A percentile compares a stretch with the other conserved stretches of the same genome.
Evolutionary conservation across 2,888 invertebrate species (phyloP).

Genomic region (Tipula unca): DNA sequence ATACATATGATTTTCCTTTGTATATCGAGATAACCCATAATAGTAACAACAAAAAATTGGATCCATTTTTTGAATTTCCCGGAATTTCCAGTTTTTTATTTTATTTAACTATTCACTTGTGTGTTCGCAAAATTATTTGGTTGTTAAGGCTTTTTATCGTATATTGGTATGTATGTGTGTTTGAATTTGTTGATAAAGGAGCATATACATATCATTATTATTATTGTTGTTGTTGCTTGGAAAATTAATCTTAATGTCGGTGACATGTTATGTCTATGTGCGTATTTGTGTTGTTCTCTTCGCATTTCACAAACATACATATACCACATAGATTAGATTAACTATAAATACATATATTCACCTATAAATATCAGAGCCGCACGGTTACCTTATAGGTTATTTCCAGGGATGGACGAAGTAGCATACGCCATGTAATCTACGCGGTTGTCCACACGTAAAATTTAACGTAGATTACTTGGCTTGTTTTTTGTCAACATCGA

Average conservation of each 20-base stretch:
- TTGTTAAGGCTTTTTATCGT: not conserved
- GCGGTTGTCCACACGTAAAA: too few species aligned
- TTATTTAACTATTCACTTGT: not conserved
- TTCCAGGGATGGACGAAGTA: too few species aligned
- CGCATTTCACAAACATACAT: too few species aligned
- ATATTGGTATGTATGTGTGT: not conserved
- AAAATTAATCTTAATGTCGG: not conserved
- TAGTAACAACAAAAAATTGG: not conserved
- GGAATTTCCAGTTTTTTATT: not conserved
- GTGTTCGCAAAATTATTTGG: not conserved
- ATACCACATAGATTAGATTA: not conserved
- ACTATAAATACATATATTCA: not conserved
- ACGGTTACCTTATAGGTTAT: too few species aligned
- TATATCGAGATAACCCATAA: not conserved
- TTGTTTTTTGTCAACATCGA: too few species aligned
- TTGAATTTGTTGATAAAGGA: not conserved
- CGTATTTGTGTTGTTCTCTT: not conserved
- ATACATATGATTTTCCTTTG: not conserved
- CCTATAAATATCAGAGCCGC: not conserved
- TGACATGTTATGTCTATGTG: not conserved
- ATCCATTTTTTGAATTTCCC: not conserved
- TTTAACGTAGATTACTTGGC: too few species aligned
- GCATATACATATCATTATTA: not conserved
- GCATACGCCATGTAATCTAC: too few species aligned
- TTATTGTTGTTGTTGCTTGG: not conserved